phyloP scores from a whole-genome alignment of 2,888 invertebrate species.

The Drosophila emarginata region DNA sequence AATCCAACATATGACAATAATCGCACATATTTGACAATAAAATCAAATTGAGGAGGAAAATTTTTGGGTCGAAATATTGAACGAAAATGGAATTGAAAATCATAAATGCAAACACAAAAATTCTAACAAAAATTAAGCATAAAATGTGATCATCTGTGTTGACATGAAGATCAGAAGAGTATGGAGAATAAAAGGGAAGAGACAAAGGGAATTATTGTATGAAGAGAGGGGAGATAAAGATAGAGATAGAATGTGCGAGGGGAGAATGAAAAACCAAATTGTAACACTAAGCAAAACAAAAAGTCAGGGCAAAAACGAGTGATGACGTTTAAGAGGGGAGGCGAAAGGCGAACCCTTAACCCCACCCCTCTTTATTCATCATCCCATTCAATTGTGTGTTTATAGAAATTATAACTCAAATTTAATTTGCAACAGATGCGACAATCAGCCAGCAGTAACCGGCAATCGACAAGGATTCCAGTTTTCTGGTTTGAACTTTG shows the following conservation, averaged over 20 bases:
- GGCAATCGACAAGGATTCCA: conserved; percentile 54
- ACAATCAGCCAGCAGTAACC: conserved; percentile 60
- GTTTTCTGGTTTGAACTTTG: conserved; percentile 71
- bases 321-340: conserved; percentile 8
- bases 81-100: conserved; percentile 38
- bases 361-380: conserved; percentile 31
- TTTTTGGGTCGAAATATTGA: conserved; percentile 38
- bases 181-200: conserved; percentile 29
- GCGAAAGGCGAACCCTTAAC: conserved; percentile 57
- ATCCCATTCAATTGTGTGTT: conserved; percentile 41
- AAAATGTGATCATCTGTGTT: conserved; percentile 83
- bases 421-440: conserved; percentile 81
- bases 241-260: no score
- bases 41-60: conserved; percentile 62
- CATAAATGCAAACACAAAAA: conserved; percentile 66
- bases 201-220: not conserved
- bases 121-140: conserved; percentile 60
- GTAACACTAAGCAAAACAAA: conserved; percentile 64
- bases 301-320: conserved; percentile 20
- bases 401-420: conserved; percentile 78
- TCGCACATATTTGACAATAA: conserved; percentile 74
- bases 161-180: conserved; percentile 80
- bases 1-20: conserved; percentile 77
- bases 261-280: conserved; percentile 68
- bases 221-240: not conserved